A percentile compares a stretch with the other conserved stretches of the same genome.
phyloP scores from a whole-genome alignment of 2,113 vertebrate species.

The Chaenogobius annularis region DNA sequence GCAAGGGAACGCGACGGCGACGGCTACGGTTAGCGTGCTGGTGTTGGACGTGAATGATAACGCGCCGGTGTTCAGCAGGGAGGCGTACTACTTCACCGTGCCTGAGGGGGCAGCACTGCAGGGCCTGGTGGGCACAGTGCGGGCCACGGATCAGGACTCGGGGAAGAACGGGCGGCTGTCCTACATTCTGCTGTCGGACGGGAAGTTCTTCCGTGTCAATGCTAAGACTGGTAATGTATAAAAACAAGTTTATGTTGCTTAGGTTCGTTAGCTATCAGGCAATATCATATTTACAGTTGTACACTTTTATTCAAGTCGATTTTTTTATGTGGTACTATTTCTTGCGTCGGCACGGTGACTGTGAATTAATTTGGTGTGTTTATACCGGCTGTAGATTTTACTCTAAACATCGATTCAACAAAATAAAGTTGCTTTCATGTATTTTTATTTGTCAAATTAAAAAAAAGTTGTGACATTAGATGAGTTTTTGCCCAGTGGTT shows the following conservation, averaged over 20 bases:
- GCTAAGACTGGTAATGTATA: conserved; percentile 84
- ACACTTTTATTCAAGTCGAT: too few relatives aligned
- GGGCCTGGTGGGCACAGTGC: conserved; percentile 82
- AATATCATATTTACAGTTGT: too few relatives aligned
- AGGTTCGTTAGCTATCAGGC: too few relatives aligned
- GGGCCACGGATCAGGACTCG: conserved; percentile 84
- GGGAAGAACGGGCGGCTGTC: conserved; percentile 86
- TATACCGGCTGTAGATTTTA: too few relatives aligned
- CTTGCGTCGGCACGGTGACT: too few relatives aligned
- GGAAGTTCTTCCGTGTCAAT: conserved; percentile 89
- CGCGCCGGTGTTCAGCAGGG: conserved; percentile 77
- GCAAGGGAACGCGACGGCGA: conserved; percentile 62
- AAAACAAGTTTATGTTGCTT: not conserved
- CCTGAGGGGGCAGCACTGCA: conserved; percentile 80
- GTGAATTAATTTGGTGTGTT: too few relatives aligned
- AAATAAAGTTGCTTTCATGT: too few relatives aligned
- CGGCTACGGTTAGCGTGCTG: conserved; percentile 78
- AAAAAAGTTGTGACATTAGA: too few relatives aligned
- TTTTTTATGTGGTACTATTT: too few relatives aligned
- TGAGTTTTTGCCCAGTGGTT: too few relatives aligned
- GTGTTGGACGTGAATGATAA: conserved; percentile 92
- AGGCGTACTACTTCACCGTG: conserved; percentile 83
- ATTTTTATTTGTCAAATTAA: too few relatives aligned
- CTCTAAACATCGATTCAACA: too few relatives aligned
- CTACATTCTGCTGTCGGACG: conserved; percentile 89